Evolutionary conservation across 2,113 vertebrate species (phyloP).

Genomic region (Heterotilapia buettikoferi): DNA sequence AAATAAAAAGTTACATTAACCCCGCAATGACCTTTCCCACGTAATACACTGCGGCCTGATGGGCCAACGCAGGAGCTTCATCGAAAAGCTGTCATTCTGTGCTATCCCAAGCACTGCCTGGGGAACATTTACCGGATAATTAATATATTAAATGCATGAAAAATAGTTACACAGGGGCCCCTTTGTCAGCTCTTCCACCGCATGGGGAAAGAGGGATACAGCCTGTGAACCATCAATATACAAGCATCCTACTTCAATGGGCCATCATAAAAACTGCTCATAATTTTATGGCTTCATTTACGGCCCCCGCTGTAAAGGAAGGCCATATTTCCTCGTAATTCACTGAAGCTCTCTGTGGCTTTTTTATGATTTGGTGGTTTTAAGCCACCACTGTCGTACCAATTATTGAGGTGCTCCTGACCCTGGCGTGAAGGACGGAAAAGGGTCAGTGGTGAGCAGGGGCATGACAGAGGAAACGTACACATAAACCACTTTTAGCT

Average conservation of each 20-base stretch:
- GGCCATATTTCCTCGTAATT: conserved; percentile 94
- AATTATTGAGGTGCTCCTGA: conserved; percentile 72
- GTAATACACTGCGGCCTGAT: conserved; percentile 98
- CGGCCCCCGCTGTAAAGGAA: conserved; percentile 96
- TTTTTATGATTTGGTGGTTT: conserved; percentile 79
- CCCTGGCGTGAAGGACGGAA: conserved; percentile 74
- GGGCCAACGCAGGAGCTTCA: conserved; percentile 85
- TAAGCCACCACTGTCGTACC: conserved; percentile 58
- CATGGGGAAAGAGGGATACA: conserved; percentile 88
- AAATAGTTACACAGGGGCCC: conserved; percentile 96
- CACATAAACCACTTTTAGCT: conserved; percentile 10
- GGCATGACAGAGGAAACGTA: conserved; percentile 35
- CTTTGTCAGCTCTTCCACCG: conserved; percentile 77
- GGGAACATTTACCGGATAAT: conserved; percentile 99
- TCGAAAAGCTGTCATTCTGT: conserved; percentile 94
- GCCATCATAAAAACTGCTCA: conserved; percentile 99
- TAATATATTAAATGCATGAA: conserved; percentile 99
- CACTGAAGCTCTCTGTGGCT: conserved; percentile 61
- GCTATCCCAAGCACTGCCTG: conserved; percentile 94
- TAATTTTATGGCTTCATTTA: conserved; percentile 99
- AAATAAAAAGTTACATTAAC: conserved; percentile 99
- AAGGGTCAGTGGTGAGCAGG: conserved; percentile 52
- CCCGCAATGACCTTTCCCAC: conserved; percentile 93
- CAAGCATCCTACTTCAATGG: conserved; percentile 98
- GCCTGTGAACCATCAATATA: conserved; percentile 98